Conservation (phyloP, 1,140 invertebrate species). For the Harlomillsia oculata region DNA sequence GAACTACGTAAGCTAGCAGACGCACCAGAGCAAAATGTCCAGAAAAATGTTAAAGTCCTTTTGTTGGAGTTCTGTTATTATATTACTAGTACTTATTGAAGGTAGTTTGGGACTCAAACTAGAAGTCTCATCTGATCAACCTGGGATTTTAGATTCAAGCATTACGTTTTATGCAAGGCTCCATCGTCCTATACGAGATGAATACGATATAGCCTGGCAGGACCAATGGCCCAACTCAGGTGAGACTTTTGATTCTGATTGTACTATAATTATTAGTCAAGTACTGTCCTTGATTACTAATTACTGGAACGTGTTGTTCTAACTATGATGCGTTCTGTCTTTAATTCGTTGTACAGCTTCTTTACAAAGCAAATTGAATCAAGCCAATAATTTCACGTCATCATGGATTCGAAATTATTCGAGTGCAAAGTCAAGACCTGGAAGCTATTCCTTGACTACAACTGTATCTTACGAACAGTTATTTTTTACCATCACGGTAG, state of each 20-base stretch:
- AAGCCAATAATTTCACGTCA: constrained; percentile 16
- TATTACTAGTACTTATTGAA: too few species aligned
- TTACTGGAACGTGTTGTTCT: neutral
- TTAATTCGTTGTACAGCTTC: neutral
- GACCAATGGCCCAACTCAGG: neutral
- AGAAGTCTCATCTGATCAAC: constrained; percentile 14
- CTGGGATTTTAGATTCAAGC: constrained; percentile 24
- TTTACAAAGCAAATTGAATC: constrained; percentile 6
- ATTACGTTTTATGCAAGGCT: constrained; percentile 20
- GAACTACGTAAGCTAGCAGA: too few species aligned
- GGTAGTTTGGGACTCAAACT: too few species aligned
- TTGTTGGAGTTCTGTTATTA: too few species aligned
- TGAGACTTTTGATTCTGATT: neutral
- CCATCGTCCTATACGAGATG: neutral
- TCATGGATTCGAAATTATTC: constrained; percentile 16
- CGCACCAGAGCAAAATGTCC: too few species aligned
- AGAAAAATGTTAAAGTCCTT: too few species aligned
- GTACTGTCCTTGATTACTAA: neutral
- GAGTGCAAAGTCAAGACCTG: neutral
- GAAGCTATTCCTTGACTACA: constrained; percentile 11
- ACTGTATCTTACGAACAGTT: neutral
- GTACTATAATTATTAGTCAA: neutral
- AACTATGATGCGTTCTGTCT: neutral
- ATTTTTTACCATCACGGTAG: constrained; percentile 6
- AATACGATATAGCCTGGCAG: constrained; percentile 18